Evolutionary conservation across 1,140 invertebrate genomes (phyloP).

Genomic region (Semibalanus balanoides): DNA sequence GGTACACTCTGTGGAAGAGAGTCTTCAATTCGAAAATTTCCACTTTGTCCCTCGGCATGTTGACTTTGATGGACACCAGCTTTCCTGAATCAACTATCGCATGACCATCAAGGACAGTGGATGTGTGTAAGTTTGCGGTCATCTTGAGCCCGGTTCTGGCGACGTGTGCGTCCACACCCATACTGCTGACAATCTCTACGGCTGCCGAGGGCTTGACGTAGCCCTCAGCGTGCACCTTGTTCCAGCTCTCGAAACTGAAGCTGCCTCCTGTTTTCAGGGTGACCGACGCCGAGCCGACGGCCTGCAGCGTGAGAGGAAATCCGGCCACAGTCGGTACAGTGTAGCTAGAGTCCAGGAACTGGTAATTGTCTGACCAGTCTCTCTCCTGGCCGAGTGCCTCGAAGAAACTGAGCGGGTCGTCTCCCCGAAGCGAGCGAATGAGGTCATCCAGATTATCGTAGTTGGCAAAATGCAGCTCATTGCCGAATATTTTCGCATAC

Average conservation of each 20-base stretch:
- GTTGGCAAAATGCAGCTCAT: conserved; percentile 34
- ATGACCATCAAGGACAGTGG: neutral
- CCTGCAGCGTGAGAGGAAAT: neutral
- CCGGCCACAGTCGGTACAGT: neutral
- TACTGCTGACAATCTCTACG: neutral
- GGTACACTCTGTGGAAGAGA: neutral
- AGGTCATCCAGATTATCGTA: conserved; percentile 22
- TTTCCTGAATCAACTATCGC: neutral
- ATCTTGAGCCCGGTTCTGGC: neutral
- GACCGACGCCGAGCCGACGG: neutral
- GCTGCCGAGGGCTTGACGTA: neutral
- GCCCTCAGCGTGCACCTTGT: neutral
- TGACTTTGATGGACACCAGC: neutral
- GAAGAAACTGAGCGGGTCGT: conserved; percentile 14
- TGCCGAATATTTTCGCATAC: conserved; percentile 37
- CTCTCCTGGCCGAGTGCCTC: conserved; percentile 9
- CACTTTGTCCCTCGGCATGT: neutral
- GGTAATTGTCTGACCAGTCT: neutral
- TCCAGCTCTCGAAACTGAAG: neutral
- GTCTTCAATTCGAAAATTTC: neutral
- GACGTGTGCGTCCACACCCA: neutral
- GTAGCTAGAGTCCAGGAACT: neutral
- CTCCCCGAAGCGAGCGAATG: neutral
- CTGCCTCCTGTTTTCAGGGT: neutral
- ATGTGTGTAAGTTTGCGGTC: neutral